These are phyloP conservation scores for Chromoteleia sp. DNA, from an alignment of 2,888 invertebrate genomes.

Conservation along the genomic window DNA sequence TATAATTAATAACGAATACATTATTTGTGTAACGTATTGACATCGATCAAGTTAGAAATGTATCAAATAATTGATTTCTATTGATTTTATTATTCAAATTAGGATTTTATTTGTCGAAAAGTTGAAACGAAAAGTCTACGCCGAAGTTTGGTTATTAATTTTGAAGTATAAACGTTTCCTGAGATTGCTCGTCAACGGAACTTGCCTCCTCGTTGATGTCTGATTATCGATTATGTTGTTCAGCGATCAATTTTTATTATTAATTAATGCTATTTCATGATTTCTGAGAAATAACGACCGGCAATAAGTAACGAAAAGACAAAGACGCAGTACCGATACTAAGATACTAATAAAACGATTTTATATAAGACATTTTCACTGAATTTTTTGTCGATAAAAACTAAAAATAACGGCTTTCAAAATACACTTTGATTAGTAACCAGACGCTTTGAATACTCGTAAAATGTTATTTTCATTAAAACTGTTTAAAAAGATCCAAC, in stretches of 20 bases:
- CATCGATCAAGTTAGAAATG: too few species aligned
- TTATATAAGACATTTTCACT: not conserved
- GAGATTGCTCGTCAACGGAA: too few species aligned
- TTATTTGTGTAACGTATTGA: too few species aligned
- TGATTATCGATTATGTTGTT: slow-evolving; percentile 34
- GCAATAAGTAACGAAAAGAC: not conserved
- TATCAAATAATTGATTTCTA: too few species aligned
- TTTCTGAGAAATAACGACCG: slow-evolving; percentile 39
- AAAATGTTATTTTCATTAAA: too few species aligned
- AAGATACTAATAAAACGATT: slow-evolving; percentile 11
- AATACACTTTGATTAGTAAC: not conserved
- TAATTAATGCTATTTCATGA: slow-evolving; percentile 40
- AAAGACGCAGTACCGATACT: slow-evolving; percentile 1
- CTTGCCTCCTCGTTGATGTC: not conserved
- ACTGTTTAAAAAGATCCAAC: too few species aligned
- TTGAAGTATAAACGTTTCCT: too few species aligned
- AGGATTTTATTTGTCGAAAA: too few species aligned
- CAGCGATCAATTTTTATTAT: slow-evolving; percentile 32
- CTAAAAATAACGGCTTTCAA: not conserved
- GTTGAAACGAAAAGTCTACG: too few species aligned
- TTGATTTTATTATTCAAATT: too few species aligned
- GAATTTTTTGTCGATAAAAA: slow-evolving; percentile 1
- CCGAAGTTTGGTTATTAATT: not conserved
- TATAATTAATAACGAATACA: too few species aligned
- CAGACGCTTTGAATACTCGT: too few species aligned